These are phyloP conservation scores for Anolis apletophallus DNA, from an alignment of 2,797 vertebrate species.

Conservation along the genomic window DNA sequence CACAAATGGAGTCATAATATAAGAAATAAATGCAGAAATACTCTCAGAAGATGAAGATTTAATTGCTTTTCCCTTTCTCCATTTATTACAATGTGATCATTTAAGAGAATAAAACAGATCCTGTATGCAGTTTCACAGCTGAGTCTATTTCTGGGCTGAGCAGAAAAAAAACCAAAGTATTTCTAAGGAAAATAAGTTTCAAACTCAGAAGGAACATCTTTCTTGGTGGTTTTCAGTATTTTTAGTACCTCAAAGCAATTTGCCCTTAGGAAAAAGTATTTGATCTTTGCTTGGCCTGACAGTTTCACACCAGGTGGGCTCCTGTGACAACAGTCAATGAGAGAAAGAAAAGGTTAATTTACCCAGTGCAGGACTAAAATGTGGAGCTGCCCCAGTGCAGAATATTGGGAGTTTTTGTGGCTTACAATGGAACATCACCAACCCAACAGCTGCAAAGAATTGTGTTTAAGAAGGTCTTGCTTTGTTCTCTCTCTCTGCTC, in stretches of 20 bases:
- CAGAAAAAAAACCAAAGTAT: conserved; percentile 35
- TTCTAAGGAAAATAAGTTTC: conserved; percentile 9
- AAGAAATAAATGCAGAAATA: not conserved
- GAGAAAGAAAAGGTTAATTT: conserved; percentile 63
- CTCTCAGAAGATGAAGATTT: not conserved
- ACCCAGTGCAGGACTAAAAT: conserved; percentile 53
- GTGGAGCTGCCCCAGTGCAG: conserved; percentile 46
- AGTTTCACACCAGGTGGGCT: conserved; percentile 54
- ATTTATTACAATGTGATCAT: conserved; percentile 14
- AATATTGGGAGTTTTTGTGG: conserved; percentile 33
- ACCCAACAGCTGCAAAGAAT: not conserved
- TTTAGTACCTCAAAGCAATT: conserved; percentile 54
- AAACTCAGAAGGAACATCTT: conserved; percentile 35
- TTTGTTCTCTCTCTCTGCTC: too few relatives aligned
- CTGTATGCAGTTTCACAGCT: conserved; percentile 11
- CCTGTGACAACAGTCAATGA: conserved; percentile 55
- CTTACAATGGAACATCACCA: not conserved
- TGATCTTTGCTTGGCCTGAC: conserved; percentile 54
- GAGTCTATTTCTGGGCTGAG: conserved; percentile 15
- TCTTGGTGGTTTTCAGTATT: conserved; percentile 42
- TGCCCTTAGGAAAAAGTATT: conserved; percentile 57
- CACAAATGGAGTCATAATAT: conserved; percentile 25
- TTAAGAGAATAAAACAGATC: conserved; percentile 1
- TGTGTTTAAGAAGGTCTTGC: not conserved
- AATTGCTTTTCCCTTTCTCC: not conserved